Evolutionary conservation across 2,888 invertebrate genomes (phyloP).

Genomic region (Drosophila acutilabella): DNA sequence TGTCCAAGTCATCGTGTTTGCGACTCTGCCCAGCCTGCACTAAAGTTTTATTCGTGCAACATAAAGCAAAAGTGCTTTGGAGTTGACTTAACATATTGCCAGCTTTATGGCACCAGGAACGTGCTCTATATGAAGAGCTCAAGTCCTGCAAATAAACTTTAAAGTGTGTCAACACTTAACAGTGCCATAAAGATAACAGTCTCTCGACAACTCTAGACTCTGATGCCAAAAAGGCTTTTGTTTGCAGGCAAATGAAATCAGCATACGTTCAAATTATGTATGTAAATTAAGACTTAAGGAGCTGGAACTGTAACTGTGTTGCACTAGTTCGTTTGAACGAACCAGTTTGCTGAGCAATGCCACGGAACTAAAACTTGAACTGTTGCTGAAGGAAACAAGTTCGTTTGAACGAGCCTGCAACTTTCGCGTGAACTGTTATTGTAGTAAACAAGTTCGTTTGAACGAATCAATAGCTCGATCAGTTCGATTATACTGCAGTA

Average conservation of each 20-base stretch:
- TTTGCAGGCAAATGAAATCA: constrained; percentile 1
- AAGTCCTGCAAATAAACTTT: constrained; percentile 53
- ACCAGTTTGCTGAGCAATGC: too few species aligned
- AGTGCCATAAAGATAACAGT: constrained; percentile 63
- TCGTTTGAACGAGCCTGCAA: too few species aligned
- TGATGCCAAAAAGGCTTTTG: not conserved
- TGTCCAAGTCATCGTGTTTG: constrained; percentile 42
- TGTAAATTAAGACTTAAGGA: too few species aligned
- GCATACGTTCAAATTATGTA: too few species aligned
- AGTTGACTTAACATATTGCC: constrained; percentile 71
- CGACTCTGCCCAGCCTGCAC: constrained; percentile 60
- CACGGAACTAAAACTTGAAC: too few species aligned
- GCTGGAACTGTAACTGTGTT: too few species aligned
- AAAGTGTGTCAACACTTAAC: constrained; percentile 77
- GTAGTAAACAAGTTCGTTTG: not conserved
- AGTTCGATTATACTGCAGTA: too few species aligned
- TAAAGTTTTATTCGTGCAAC: constrained; percentile 75
- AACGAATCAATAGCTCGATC: not conserved
- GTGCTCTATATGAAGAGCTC: constrained; percentile 13
- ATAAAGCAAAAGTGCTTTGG: constrained; percentile 78
- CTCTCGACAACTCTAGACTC: not conserved
- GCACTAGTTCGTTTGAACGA: too few species aligned
- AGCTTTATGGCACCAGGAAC: constrained; percentile 52
- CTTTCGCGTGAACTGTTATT: too few species aligned
- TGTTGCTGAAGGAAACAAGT: too few species aligned